A percentile compares a stretch with the other conserved stretches of the same genome.
Conservation (phyloP, 2,113 vertebrate species). For the Puntigrus tetrazona region DNA sequence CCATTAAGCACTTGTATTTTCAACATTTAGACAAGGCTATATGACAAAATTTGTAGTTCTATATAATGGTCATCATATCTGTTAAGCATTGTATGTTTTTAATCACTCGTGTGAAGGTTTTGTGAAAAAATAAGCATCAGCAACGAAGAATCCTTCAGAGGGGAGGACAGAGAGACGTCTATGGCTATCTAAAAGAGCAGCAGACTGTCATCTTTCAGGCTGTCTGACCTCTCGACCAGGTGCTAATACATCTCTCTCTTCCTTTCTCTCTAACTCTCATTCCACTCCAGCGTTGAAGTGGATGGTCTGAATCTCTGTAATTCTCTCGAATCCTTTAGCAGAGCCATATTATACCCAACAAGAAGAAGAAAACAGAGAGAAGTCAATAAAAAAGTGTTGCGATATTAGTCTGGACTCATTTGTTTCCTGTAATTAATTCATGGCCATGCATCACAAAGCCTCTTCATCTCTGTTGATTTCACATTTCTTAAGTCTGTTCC, state of each 20-base stretch:
- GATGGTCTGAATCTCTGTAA: conserved; percentile 19
- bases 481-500: neutral
- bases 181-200: neutral
- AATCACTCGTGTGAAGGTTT: neutral
- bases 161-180: neutral
- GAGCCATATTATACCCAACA: neutral
- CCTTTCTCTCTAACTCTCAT: neutral
- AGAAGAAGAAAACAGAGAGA: neutral
- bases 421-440: neutral
- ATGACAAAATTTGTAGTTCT: neutral
- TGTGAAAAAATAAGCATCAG: neutral
- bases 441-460: neutral
- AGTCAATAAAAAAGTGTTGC: neutral
- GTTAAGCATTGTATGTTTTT: neutral
- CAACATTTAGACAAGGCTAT: neutral
- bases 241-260: neutral
- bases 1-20: no score
- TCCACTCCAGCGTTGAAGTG: conserved; percentile 22
- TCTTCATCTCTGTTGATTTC: conserved; percentile 11
- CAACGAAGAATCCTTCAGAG: neutral
- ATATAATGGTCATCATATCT: neutral
- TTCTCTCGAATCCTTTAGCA: neutral
- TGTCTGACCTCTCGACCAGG: conserved; percentile 6
- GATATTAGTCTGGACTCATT: neutral
- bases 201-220: conserved; percentile 3